phyloP scores from a whole-genome alignment of 2,888 invertebrate genomes.

The Pandemis cinnamomeana region DNA sequence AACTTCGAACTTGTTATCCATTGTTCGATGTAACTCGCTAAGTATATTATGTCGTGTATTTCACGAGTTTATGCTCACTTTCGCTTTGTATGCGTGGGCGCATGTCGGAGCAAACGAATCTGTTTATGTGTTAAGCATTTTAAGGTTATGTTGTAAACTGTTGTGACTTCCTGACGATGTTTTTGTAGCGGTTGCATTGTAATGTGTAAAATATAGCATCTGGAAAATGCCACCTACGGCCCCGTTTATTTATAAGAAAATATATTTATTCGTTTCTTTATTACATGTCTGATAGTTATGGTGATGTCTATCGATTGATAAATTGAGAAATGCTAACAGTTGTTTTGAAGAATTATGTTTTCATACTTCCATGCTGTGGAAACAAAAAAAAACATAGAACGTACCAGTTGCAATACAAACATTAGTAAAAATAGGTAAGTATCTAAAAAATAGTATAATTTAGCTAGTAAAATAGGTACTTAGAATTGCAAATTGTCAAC shows the following conservation, averaged over 20 bases:
- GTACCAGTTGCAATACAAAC: too few relatives aligned
- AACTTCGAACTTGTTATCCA: background rate
- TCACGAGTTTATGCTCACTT: constrained; percentile 25
- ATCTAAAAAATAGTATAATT: too few relatives aligned
- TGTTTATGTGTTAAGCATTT: constrained; percentile 22
- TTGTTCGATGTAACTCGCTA: constrained; percentile 4
- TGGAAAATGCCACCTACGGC: background rate
- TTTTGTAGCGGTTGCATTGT: constrained; percentile 10
- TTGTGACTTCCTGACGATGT: constrained; percentile 7
- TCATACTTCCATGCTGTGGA: too few relatives aligned
- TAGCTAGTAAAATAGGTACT: too few relatives aligned
- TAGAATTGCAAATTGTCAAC: too few relatives aligned
- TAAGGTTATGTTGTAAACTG: constrained; percentile 23
- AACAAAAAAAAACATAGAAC: too few relatives aligned
- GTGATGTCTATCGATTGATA: too few relatives aligned
- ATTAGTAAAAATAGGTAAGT: too few relatives aligned
- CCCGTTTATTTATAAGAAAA: background rate
- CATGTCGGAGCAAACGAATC: constrained; percentile 1
- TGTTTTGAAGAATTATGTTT: too few relatives aligned
- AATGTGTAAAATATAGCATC: background rate
- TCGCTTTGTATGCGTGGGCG: constrained; percentile 18
- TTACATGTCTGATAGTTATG: background rate
- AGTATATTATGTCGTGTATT: constrained; percentile 20
- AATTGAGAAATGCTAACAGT: too few relatives aligned
- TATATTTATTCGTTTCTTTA: background rate